Evolutionary conservation across 2,797 vertebrate genomes (phyloP).

Genomic region (Thripadectes ignobilis): DNA sequence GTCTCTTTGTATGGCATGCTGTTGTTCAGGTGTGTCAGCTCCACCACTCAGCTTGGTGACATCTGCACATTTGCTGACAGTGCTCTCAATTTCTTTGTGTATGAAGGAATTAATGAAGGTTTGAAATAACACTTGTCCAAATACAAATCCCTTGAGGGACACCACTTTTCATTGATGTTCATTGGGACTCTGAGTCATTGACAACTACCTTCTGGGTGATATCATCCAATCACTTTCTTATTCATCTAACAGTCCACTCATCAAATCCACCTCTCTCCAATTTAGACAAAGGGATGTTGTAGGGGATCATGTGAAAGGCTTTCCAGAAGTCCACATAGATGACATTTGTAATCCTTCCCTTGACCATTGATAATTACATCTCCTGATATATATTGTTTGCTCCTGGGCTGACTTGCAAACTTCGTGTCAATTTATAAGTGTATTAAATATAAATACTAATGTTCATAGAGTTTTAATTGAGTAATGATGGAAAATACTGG

Average conservation of each 20-base stretch:
- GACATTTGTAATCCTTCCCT: background rate
- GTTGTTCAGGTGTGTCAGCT: background rate
- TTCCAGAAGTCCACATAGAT: background rate
- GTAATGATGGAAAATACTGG: background rate
- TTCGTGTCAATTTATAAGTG: background rate
- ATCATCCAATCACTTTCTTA: background rate
- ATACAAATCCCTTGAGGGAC: background rate
- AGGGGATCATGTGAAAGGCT: background rate
- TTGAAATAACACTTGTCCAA: too few relatives aligned
- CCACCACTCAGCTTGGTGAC: background rate
- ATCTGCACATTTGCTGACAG: background rate
- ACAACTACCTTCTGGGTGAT: background rate
- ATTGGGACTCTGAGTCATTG: background rate
- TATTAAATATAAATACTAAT: background rate
- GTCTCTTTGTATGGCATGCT: background rate
- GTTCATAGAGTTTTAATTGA: background rate
- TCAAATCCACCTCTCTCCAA: background rate
- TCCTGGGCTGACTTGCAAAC: background rate
- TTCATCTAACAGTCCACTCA: background rate
- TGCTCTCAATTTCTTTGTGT: background rate
- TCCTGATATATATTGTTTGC: background rate
- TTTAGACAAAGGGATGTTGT: background rate
- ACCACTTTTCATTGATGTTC: background rate
- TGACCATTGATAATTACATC: background rate
- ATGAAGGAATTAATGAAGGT: background rate